These are phyloP conservation scores for Solen grandis DNA, from an alignment of 1,140 invertebrate species.

Conservation along the genomic window DNA sequence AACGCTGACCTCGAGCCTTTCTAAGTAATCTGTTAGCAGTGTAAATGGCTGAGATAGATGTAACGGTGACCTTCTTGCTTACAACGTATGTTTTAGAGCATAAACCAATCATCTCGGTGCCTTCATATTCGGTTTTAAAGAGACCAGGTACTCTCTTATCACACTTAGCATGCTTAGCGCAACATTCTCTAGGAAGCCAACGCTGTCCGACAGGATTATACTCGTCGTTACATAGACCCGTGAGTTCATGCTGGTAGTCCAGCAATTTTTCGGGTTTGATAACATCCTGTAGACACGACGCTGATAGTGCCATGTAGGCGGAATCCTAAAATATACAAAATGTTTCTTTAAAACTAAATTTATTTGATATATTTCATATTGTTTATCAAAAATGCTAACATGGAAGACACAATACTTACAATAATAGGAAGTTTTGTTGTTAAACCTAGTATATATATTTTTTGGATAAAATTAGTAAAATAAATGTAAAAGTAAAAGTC, in stretches of 20 bases:
- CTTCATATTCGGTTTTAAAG: no score
- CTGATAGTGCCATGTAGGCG: slow-evolving; percentile 10
- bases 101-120: no score
- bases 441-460: no score
- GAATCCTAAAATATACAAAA: neutral
- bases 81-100: no score
- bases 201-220: neutral
- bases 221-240: neutral
- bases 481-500: no score
- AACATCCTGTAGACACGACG: neutral
- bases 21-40: neutral
- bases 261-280: neutral
- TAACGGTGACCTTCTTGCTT: no score
- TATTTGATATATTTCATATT: no score
- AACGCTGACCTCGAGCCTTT: neutral
- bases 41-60: no score
- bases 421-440: no score
- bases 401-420: no score
- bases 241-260: neutral
- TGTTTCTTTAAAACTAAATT: neutral
- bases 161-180: neutral
- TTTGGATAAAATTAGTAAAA: no score
- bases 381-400: no score
- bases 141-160: neutral
- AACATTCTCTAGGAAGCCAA: neutral